Percentiles rank a stretch among this genome's conserved stretches.
Evolutionary conservation across 30 jellyfish, hydroid and myxozoan species (phyloP).

Genomic region (Sanderia malayensis): DNA sequence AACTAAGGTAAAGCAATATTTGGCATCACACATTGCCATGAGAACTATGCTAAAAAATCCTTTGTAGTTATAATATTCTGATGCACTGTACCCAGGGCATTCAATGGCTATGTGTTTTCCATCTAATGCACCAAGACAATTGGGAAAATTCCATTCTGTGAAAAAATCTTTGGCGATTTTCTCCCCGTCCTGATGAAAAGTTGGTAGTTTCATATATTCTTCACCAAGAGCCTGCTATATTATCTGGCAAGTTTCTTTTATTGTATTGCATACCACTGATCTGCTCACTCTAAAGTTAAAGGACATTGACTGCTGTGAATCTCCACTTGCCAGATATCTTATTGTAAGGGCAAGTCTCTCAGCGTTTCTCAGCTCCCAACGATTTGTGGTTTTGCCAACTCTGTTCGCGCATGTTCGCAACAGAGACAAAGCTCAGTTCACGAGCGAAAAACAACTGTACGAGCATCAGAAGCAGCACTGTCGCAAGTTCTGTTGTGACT

Average conservation of each 20-base stretch:
- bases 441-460: too few species aligned
- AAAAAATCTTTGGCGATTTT: background rate
- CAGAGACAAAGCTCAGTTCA: too few species aligned
- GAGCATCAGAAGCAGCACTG: too few species aligned
- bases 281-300: background rate
- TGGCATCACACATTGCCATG: too few species aligned
- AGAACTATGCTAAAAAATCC: background rate
- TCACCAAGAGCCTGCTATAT: background rate
- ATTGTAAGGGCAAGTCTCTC: background rate
- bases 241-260: background rate
- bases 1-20: conserved; percentile 6
- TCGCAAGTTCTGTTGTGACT: too few species aligned
- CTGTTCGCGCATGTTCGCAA: too few species aligned
- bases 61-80: background rate
- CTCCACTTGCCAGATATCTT: background rate
- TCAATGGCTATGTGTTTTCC: too few species aligned
- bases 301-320: background rate
- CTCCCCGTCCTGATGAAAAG: background rate
- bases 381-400: too few species aligned
- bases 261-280: background rate
- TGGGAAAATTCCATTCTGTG: background rate
- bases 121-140: background rate
- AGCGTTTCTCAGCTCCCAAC: too few species aligned
- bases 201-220: background rate
- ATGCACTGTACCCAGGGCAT: background rate